Evolutionary conservation across 2,888 invertebrate genomes (phyloP).

Genomic region (Tanytarsus gracilentus): DNA sequence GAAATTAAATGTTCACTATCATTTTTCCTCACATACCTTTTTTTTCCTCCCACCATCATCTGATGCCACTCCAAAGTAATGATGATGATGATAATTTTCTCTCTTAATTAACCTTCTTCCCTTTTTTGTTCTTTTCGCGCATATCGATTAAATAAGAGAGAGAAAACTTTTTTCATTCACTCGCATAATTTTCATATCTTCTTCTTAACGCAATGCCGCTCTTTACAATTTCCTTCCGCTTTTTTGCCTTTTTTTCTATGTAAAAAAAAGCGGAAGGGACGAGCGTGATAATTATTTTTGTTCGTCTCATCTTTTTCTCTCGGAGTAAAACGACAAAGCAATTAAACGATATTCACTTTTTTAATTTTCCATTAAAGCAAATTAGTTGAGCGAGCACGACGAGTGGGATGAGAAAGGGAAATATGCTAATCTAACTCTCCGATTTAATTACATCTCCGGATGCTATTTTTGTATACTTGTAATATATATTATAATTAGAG

Average conservation of each 20-base stretch:
- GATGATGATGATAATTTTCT: slow-evolving; percentile 14
- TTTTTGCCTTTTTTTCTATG: neutral
- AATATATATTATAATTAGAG: too few species aligned
- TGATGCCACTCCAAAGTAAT: neutral
- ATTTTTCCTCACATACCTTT: slow-evolving; percentile 1
- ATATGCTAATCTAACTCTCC: slow-evolving; percentile 11
- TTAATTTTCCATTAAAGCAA: neutral
- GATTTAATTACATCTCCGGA: neutral
- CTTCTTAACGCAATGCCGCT: too few species aligned
- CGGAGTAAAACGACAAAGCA: neutral
- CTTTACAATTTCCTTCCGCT: too few species aligned
- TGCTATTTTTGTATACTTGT: neutral
- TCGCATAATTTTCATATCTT: neutral
- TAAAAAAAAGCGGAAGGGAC: neutral
- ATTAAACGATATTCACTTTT: slow-evolving; percentile 12
- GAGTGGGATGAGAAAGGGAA: neutral
- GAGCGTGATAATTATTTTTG: neutral
- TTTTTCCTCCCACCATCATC: neutral
- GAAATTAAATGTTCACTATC: neutral
- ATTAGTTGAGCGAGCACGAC: neutral
- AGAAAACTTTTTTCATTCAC: neutral
- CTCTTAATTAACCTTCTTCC: slow-evolving; percentile 13
- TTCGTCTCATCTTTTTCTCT: neutral
- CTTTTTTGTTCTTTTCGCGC: neutral
- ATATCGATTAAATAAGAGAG: slow-evolving; percentile 1